Percentiles rank a stretch among this genome's conserved stretches.
Conservation (phyloP, 2,888 invertebrate species). For the Hyalella azteca region DNA sequence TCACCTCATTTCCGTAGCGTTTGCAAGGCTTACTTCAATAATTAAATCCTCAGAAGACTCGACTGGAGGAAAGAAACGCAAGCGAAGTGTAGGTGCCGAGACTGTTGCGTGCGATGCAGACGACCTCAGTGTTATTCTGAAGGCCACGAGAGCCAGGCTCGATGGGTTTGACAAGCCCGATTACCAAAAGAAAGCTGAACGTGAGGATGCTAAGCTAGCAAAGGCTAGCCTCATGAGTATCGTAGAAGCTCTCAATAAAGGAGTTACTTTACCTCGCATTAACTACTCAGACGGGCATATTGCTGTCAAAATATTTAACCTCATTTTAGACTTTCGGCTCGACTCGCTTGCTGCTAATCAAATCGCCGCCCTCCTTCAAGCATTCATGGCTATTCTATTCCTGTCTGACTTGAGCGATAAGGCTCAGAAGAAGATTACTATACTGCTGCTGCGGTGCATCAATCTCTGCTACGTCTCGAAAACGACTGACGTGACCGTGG, state of each 20-base stretch:
- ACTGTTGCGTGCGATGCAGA: not conserved
- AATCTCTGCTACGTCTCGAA: not conserved
- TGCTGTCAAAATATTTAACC: not conserved
- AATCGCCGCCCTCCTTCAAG: not conserved
- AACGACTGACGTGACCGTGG: no score
- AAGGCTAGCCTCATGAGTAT: not conserved
- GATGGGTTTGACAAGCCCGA: not conserved
- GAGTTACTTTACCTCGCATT: not conserved
- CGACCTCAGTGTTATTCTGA: not conserved
- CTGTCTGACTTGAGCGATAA: not conserved
- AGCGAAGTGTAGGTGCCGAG: not conserved
- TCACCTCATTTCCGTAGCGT: not conserved
- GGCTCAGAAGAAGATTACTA: not conserved
- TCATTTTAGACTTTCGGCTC: not conserved
- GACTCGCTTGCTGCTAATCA: not conserved
- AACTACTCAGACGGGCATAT: not conserved
- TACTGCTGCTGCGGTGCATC: not conserved
- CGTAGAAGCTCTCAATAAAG: not conserved
- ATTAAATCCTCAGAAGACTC: not conserved
- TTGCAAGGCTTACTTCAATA: not conserved
- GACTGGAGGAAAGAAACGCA: not conserved
- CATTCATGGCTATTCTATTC: not conserved
- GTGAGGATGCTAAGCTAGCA: not conserved
- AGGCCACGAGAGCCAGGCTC: not conserved
- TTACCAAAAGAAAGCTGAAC: not conserved